Evolutionary conservation across 2,888 invertebrate species (phyloP), one percentile per base, ranked within the genome.

Genomic region (Aleiodes testaceus): DNA sequence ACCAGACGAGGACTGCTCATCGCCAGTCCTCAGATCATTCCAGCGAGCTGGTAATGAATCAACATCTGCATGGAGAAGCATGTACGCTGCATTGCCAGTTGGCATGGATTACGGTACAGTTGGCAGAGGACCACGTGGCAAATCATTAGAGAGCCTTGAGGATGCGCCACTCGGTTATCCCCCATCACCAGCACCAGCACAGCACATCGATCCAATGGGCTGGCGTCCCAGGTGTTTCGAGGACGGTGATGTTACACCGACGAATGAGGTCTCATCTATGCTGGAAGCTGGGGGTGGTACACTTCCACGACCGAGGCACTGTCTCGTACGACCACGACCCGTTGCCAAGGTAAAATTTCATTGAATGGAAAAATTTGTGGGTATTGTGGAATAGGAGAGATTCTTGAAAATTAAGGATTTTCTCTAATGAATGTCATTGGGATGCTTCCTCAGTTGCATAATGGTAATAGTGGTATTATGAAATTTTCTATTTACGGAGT

Each of bases 201-300:
- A 77, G 4, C 82, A 82, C 72, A 89, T 89, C 0, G 90, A 91
- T 75, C 81, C 87, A 11, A 82, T 88, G 74, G 87, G 89, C 74
- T 94, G 93, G 93, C 90, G 93, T 81, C 88, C 89, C 71, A 90
- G 95, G 79, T 93, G 94, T 74, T 95, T 94, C 85, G 96, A 96
- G 86, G 96, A 96, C 84, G 96, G 96, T 16, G 96, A 97, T 87
- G 93, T 96, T 76, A 96, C 96, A 42, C 94, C 94, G 12, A 96
- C 96, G 59, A 96, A 96, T 84, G 96, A 96, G 86, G 88, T 89
- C 22, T 87, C 88, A n/a, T 79, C 87, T 18, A 77, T 80, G 30
- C 85, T 87, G 79, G 93, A 93, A 79, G 95, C 84, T 69, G 87
- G 95, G 0, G 94, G 95, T 1, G 96, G 96, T 6, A 97, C 97